phyloP scores from a whole-genome alignment of 2,888 invertebrate genomes.

The Rosalia funebris region DNA sequence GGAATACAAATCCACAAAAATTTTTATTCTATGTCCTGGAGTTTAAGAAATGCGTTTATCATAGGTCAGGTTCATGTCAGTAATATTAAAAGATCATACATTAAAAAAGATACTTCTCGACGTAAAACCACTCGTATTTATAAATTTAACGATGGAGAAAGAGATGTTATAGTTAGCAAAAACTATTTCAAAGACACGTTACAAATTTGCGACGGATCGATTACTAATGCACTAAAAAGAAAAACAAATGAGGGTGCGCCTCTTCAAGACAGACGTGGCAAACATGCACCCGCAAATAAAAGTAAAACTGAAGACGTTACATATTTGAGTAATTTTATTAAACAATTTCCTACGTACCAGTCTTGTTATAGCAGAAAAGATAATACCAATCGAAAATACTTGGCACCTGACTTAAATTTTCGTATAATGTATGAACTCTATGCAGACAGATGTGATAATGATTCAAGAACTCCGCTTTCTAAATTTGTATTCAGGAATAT shows the following conservation, averaged over 20 bases:
- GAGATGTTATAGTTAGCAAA: slow-evolving; percentile 10
- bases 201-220: slow-evolving; percentile 3
- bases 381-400: not conserved
- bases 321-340: not conserved
- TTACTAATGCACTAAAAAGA: slow-evolving; percentile 11
- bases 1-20: not conserved
- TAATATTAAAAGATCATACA: not conserved
- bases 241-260: not conserved
- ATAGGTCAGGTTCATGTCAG: not conserved
- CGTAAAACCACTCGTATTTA: slow-evolving; percentile 3
- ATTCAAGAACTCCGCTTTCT: not conserved
- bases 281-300: slow-evolving; percentile 17
- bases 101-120: slow-evolving; percentile 1
- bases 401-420: slow-evolving; percentile 8
- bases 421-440: slow-evolving; percentile 18
- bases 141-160: slow-evolving; percentile 1
- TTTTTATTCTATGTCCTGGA: not conserved
- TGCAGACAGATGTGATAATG: slow-evolving; percentile 53
- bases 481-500: slow-evolving; percentile 12
- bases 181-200: slow-evolving; percentile 12
- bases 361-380: not conserved
- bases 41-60: slow-evolving; percentile 3
- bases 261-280: slow-evolving; percentile 13
- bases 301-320: slow-evolving; percentile 6
- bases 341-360: slow-evolving; percentile 4